Evolutionary conservation across 2,113 vertebrate genomes (phyloP), one percentile per base, ranked within the genome.

Genomic region (Haemorhous mexicanus): DNA sequence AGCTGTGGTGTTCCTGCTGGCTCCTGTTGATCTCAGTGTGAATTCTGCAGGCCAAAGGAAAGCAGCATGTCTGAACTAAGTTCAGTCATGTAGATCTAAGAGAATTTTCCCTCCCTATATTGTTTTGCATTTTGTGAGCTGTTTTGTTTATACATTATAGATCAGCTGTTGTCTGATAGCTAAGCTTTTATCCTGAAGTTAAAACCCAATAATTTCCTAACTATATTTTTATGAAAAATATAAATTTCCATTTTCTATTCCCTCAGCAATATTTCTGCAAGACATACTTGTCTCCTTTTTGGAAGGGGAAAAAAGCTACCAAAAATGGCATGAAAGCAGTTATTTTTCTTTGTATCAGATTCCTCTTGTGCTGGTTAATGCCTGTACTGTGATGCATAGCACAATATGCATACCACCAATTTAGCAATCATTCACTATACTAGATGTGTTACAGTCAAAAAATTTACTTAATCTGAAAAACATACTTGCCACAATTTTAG

Each of bases 61-160:
- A 53, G 39, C n/a, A 88, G 46, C 53, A 16, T 52, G 39, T 87
- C 79, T 87, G 62, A 91, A 67, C 64, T 76, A 66, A 88, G 49
- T 88, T 94, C 96, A 77, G 39, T 93, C 39, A 16, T 32, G n/a
- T 67, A 84, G 33, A 91, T 74, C 84, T 89, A 67, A 95, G 77
- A 84, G 47, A 93, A 73, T 93, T 93, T 93, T 74, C 62, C 50
- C 47, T 84, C 58, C 64, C 8, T 28, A 26, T 88, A 82, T 4
- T 73, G 28, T 72, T 85, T 56, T 64, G 26, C 27, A 35, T 72
- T 69, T 90, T 88, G 15, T 47, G 64, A 62, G 28, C 8, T 90
- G 21, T 59, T 96, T 88, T 79, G 35, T 82, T 96, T 78, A 82
- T 96, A 13, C 49, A 43, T 94, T 95, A 76, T 92, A 94, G 69